A percentile compares a stretch with the other conserved stretches of the same genome.
These are phyloP conservation scores for Alentia gelatinosa DNA, from an alignment of 2,888 invertebrate species.

Conservation along the genomic window DNA sequence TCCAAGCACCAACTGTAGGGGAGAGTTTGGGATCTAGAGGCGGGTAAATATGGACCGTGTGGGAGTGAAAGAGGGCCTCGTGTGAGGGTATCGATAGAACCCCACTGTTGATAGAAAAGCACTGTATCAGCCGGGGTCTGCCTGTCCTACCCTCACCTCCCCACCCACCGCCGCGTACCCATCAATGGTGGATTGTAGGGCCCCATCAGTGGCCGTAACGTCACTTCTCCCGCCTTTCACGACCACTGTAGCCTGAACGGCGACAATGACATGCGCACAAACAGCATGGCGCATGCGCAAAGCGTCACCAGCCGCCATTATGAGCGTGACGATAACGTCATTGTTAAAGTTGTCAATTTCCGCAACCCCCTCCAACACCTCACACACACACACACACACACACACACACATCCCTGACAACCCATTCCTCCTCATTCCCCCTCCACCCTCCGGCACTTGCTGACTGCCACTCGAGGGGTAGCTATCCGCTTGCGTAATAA, in stretches of 20 bases:
- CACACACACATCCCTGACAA: no score
- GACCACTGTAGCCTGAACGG: neutral
- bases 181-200: no score
- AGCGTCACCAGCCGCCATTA: neutral
- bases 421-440: neutral
- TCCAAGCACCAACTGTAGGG: no score
- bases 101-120: neutral
- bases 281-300: neutral
- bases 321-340: neutral
- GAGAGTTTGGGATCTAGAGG: no score
- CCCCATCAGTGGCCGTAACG: neutral
- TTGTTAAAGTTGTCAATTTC: slow-evolving; percentile 47
- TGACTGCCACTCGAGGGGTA: neutral
- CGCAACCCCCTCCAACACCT: neutral
- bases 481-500: neutral
- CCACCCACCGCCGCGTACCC: neutral
- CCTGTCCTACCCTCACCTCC: neutral
- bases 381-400: no score
- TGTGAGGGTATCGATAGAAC: no score
- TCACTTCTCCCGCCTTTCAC: neutral
- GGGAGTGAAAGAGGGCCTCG: neutral
- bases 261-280: neutral
- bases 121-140: neutral
- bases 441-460: neutral
- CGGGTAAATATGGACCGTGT: no score